Evolutionary conservation across 2,797 vertebrate species (phyloP), one percentile per base, ranked within the genome.

Genomic region (Diplodus puntazzo): DNA sequence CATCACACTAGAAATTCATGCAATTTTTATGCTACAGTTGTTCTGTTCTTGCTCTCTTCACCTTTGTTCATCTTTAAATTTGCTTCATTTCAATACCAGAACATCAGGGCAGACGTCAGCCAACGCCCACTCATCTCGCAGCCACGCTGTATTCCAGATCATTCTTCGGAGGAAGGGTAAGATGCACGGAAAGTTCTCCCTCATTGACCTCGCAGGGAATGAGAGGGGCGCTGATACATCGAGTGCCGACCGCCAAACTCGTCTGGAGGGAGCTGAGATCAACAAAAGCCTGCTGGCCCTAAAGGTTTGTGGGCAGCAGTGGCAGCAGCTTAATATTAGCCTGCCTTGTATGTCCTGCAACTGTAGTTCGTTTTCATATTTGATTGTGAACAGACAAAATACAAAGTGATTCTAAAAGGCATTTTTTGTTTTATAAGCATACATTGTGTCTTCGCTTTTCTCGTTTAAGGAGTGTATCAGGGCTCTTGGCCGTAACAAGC

Each of bases 251-350:
- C 96, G 97, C 14, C 97, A 98, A 91, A 99, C 97, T 0, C 94
- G 97, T 48, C 95, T 98, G 81, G 98, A 99, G 95, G 98, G 98
- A 80, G 98, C 97, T 0, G 98, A 98, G 95, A 99, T 98, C 92
- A 99, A 99, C 93, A 98, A 99, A 94, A 99, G 98, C 93, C 95
- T 99, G 92, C 95, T 99, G 92, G 98, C 98, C 53, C 96, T 99
- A 62, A 99, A 99, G 97, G 97, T 98, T 70, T 48, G 79, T 82
- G 12, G 57, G 10, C 14, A 30, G 2, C 0, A 1, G 4, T 1
- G 16, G 21, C n/a, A 45, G 54, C 17, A 23, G 20, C 13, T 49
- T 2, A 16, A 3, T 58, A 46, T 61, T 16, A 16, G 23, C 12
- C 54, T 53, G 17, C 42, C 2, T 17, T 4, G 4, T 16, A 4